Evolutionary conservation across 2,888 invertebrate species (phyloP).

Genomic region (Trichogramma evanescens): DNA sequence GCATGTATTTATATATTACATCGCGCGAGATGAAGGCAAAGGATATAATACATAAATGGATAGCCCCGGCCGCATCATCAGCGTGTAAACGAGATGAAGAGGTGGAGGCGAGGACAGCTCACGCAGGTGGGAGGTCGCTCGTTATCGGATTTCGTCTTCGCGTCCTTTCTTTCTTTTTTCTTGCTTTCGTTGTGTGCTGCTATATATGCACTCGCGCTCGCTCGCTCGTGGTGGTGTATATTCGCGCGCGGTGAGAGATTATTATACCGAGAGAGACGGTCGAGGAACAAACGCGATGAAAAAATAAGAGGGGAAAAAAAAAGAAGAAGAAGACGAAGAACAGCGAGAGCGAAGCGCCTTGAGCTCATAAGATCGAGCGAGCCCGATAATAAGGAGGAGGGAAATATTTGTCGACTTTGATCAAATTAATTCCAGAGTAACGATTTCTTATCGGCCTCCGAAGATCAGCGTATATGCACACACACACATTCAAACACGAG

Average conservation of each 20-base stretch:
- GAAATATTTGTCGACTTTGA: slow-evolving; percentile 24
- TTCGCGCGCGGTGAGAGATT: too few species aligned
- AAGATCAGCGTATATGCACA: background rate
- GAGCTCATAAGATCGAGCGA: slow-evolving; percentile 8
- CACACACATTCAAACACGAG: too few species aligned
- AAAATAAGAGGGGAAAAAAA: background rate
- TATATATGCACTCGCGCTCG: too few species aligned
- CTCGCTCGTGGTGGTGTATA: too few species aligned
- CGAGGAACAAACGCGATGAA: background rate
- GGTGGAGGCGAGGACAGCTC: slow-evolving; percentile 6
- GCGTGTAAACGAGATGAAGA: background rate
- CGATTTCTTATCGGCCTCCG: slow-evolving; percentile 18
- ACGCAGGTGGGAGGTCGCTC: slow-evolving; percentile 21
- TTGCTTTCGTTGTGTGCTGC: too few species aligned
- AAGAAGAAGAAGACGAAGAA: background rate
- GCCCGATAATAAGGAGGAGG: slow-evolving; percentile 20
- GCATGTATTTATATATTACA: too few species aligned
- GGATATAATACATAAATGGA: too few species aligned
- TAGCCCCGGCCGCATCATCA: too few species aligned
- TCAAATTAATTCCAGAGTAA: slow-evolving; percentile 23
- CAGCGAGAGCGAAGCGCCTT: background rate
- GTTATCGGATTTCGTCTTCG: slow-evolving; percentile 18
- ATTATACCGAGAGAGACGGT: too few species aligned
- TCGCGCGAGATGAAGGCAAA: too few species aligned
- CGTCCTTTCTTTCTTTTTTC: too few species aligned